Conservation (phyloP, 2,113 vertebrate species). For the Lepus timidus region DNA sequence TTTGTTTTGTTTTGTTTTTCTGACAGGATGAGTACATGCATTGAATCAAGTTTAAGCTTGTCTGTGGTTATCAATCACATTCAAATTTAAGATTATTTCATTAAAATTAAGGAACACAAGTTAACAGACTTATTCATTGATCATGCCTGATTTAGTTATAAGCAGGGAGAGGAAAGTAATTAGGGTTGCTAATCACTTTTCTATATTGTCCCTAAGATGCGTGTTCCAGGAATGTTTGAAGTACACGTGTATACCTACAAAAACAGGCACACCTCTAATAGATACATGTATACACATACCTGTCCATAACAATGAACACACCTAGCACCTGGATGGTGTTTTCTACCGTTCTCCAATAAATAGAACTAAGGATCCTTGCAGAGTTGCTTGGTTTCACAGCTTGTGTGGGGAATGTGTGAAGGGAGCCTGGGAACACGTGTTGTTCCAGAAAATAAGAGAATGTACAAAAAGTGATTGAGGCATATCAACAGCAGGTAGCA, state of each 20-base stretch:
- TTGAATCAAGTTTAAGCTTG: no score
- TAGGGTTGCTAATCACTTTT: no score
- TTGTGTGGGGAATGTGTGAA: background rate
- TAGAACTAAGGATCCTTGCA: background rate
- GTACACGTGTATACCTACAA: background rate
- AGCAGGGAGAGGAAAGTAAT: no score
- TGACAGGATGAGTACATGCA: no score
- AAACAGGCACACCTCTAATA: background rate
- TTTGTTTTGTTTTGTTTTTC: no score
- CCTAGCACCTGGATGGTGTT: background rate
- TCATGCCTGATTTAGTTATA: no score
- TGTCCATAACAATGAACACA: background rate
- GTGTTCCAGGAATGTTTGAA: no score
- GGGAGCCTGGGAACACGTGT: background rate
- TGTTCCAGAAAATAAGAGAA: background rate
- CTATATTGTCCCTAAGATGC: no score
- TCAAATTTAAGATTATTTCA: no score
- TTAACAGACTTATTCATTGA: no score
- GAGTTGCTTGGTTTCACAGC: background rate
- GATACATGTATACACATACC: background rate
- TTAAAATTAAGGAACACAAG: no score
- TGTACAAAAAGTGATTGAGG: background rate
- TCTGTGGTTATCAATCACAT: no score
- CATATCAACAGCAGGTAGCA: background rate
- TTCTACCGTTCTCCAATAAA: background rate